Percentiles rank a stretch among this genome's conserved stretches.
phyloP scores from a whole-genome alignment of 2,113 vertebrate species.

The Phyllostomus hastatus region DNA sequence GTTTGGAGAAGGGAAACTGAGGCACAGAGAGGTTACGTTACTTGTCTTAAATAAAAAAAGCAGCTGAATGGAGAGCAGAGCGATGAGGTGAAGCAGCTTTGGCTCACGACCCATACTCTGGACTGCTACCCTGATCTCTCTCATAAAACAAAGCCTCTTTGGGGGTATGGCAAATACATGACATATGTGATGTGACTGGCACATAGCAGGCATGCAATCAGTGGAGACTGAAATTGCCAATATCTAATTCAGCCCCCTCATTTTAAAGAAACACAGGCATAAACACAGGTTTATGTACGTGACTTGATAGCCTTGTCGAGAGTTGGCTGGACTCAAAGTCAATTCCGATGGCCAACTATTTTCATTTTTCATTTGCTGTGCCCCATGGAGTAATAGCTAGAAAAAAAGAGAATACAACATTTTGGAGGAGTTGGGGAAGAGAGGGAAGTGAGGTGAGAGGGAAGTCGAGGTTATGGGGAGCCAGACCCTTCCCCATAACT shows the following conservation, averaged over 20 bases:
- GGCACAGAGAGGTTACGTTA: background rate
- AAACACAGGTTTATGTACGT: too few relatives aligned
- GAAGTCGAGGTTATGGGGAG: background rate
- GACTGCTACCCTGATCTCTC: too few relatives aligned
- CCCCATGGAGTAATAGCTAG: background rate
- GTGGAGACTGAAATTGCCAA: background rate
- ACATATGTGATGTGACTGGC: background rate
- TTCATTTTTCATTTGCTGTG: background rate
- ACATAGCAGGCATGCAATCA: background rate
- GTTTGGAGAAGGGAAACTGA: background rate
- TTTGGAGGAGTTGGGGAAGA: background rate
- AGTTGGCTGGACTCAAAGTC: background rate
- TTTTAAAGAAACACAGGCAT: background rate
- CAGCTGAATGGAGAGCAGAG: background rate
- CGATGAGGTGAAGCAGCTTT: background rate
- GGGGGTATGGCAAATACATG: background rate
- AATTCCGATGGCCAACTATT: background rate
- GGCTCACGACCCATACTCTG: background rate
- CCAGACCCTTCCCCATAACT: background rate
- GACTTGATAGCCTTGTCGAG: background rate
- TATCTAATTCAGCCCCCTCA: background rate
- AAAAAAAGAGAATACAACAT: background rate
- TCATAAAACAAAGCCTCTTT: background rate
- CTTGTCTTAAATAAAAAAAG: background rate
- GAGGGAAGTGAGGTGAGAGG: background rate